Percentiles rank a stretch among this genome's conserved stretches.
These are phyloP conservation scores for Scaptomyza graminum DNA, from an alignment of 1,140 invertebrate species.

Conservation along the genomic window DNA sequence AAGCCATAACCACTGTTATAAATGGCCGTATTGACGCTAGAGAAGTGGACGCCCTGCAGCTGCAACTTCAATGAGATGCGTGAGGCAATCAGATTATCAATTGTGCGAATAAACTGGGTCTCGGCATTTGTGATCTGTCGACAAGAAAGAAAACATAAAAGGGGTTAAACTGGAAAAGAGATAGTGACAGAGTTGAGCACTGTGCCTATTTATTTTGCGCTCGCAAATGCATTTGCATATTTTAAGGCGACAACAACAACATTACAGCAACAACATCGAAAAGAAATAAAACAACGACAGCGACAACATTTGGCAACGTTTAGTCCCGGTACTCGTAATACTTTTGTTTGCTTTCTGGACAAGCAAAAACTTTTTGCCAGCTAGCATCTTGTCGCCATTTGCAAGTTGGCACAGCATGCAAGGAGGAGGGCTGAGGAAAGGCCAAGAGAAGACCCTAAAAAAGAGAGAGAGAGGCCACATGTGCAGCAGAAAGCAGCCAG, in stretches of 20 bases:
- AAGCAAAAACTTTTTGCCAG: constrained; percentile 70
- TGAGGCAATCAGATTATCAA: constrained; percentile 80
- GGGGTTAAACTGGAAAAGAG: constrained; percentile 1
- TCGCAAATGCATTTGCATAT: constrained; percentile 75
- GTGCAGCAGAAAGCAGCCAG: constrained; percentile 35
- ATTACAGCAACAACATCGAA: background rate
- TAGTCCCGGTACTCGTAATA: constrained; percentile 65
- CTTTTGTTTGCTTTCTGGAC: constrained; percentile 66
- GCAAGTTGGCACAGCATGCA: constrained; percentile 70
- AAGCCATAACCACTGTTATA: constrained; percentile 48
- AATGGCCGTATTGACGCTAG: constrained; percentile 63
- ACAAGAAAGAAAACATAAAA: constrained; percentile 1
- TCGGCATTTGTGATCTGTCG: constrained; percentile 67
- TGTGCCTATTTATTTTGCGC: constrained; percentile 66
- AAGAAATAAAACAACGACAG: constrained; percentile 5
- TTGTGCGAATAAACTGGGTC: constrained; percentile 74
- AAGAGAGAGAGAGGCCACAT: constrained; percentile 42
- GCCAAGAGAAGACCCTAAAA: background rate
- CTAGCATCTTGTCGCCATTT: constrained; percentile 79
- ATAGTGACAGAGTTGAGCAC: constrained; percentile 35
- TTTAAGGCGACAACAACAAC: constrained; percentile 53
- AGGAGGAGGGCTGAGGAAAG: constrained; percentile 16
- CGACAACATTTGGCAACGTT: constrained; percentile 72
- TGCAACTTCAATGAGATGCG: constrained; percentile 80
- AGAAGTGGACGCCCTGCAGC: constrained; percentile 77